Evolutionary conservation across 2,888 invertebrate genomes (phyloP), one percentile per base, ranked within the genome.

Genomic region (Pseudoips prasinana): DNA sequence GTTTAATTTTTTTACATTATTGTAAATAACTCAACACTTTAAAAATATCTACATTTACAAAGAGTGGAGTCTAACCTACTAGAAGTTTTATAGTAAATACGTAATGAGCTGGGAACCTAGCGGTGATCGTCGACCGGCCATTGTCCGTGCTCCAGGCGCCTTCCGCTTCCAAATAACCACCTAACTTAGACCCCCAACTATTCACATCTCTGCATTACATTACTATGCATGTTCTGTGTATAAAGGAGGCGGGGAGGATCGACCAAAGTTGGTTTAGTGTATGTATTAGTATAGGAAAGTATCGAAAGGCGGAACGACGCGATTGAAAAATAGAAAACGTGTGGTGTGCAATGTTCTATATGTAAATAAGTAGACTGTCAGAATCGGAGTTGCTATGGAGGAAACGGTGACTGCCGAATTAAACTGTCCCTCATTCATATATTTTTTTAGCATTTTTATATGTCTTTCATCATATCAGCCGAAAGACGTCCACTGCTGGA

Each of bases 251-350:
- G 58, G 44, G 58, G 64, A 14, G 54, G 79, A 10, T 53, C 81
- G 36, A 22, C 20, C 40, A 54, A 58, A 22, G 39, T 47, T 76
- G 74, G 83, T 61, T 52, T 34, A 49, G 46, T 58, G 49, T 56
- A 63, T 69, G 60, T 70, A 68, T 76, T 77, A 72, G 72, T 77
- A 66, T 75, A 84, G 72, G 79, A 84, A 85, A 83, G 78, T 83
- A 85, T 79, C 70, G 82, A 86, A 84, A 85, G 78, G 82, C 80
- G 82, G 82, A 86, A 84, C 76, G 77, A 54, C 60, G 61, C 69
- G 78, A 81, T 83, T 83, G 82, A 84, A 84, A 86, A 86, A 81
- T 82, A 79, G 80, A 83, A 84, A 86, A 73, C 73, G 72, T 73
- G 66, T 71, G 61, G 61, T 57, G 49, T 58, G 51, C 61, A 48